Evolutionary conservation across 2,797 vertebrate species (phyloP).

Genomic region (Coilia nasus): DNA sequence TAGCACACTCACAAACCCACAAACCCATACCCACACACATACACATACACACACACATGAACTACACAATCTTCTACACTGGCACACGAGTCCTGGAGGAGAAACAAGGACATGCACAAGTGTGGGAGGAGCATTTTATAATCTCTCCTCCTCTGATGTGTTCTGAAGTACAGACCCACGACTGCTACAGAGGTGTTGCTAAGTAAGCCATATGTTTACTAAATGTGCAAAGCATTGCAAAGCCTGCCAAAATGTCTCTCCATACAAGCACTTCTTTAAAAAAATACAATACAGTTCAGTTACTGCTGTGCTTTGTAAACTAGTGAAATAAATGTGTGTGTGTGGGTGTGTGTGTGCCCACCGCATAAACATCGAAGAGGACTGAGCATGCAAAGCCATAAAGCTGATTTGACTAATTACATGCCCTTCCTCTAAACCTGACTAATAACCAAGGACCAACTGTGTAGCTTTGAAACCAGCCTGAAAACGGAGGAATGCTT

Average conservation of each 20-base stretch:
- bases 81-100: background rate
- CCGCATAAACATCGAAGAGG: background rate
- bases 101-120: background rate
- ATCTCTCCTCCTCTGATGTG: background rate
- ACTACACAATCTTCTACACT: background rate
- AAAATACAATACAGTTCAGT: background rate
- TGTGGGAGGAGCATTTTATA: conserved; percentile 15
- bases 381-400: background rate
- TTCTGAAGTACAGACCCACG: background rate
- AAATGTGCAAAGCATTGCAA: background rate
- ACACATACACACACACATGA: background rate
- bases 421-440: background rate
- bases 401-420: background rate
- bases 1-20: background rate
- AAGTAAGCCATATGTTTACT: conserved; percentile 1
- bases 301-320: background rate
- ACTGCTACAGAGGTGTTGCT: conserved; percentile 12
- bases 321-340: background rate
- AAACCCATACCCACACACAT: background rate
- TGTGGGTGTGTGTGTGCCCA: background rate
- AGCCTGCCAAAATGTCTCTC: conserved; percentile 4
- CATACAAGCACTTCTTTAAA: background rate
- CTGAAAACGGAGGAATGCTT: background rate
- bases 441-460: background rate
- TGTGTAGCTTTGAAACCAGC: background rate